Evolutionary conservation across 2,888 invertebrate genomes (phyloP).

Genomic region (Cyclophora punctaria): DNA sequence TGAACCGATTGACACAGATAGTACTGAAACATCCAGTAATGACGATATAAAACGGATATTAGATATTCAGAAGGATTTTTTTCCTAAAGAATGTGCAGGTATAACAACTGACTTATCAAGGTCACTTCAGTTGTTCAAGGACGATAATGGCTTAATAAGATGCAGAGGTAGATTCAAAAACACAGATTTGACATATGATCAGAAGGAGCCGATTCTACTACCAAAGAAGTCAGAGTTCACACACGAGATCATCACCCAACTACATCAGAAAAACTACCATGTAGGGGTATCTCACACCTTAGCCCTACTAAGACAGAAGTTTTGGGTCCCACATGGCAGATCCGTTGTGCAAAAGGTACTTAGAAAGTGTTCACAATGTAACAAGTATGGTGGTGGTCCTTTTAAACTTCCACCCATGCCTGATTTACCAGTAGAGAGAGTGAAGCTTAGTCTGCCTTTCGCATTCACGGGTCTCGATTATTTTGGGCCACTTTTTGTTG

Average conservation of each 20-base stretch:
- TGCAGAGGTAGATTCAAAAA: constrained; percentile 8
- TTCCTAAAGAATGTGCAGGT: neutral
- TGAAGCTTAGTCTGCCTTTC: constrained; percentile 13
- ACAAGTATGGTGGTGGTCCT: constrained; percentile 21
- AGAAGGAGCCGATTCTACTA: neutral
- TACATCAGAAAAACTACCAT: constrained; percentile 14
- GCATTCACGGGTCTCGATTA: constrained; percentile 13
- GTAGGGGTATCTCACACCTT: constrained; percentile 14
- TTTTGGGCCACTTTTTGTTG: neutral
- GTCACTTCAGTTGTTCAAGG: constrained; percentile 10
- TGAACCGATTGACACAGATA: neutral
- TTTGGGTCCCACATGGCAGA: constrained; percentile 17
- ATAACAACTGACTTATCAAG: constrained; percentile 7
- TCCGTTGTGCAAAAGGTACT: constrained; percentile 10
- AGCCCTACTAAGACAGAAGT: constrained; percentile 7
- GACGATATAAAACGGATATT: neutral
- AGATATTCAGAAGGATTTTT: constrained; percentile 1
- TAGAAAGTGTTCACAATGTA: constrained; percentile 11
- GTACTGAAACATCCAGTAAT: neutral
- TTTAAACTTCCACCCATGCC: constrained; percentile 18
- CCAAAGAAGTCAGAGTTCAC: constrained; percentile 11
- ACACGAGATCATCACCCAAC: constrained; percentile 4
- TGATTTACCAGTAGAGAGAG: constrained; percentile 18
- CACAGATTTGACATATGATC: neutral
- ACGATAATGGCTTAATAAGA: constrained; percentile 10